Percentiles rank a stretch among this genome's conserved stretches.
phyloP scores from a whole-genome alignment of 2,888 invertebrate species.

The Erannis defoliaria region DNA sequence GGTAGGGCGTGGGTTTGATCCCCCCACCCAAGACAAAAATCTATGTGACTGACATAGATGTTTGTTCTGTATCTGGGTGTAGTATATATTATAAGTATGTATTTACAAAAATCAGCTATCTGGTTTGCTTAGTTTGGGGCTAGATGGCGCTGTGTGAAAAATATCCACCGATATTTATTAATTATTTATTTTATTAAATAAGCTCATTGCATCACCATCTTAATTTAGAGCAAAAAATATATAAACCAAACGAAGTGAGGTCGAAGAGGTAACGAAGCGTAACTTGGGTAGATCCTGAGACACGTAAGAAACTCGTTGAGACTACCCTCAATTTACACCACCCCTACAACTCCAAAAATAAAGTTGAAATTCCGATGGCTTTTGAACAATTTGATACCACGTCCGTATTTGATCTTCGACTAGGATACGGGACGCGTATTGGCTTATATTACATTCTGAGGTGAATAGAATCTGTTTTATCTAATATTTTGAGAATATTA shows the following conservation, averaged over 20 bases:
- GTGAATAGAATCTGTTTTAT: constrained; percentile 47
- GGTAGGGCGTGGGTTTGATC: too few relatives aligned
- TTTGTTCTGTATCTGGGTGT: too few relatives aligned
- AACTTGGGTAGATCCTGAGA: constrained; percentile 61
- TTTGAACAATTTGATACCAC: constrained; percentile 34
- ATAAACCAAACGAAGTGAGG: constrained; percentile 47
- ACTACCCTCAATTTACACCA: constrained; percentile 38
- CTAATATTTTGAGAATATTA: constrained; percentile 32
- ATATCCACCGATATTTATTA: too few relatives aligned
- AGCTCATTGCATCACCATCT: constrained; percentile 29
- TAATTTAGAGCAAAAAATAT: constrained; percentile 52
- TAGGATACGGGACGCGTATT: constrained; percentile 56
- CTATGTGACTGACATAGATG: too few relatives aligned
- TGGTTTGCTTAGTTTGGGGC: too few relatives aligned
- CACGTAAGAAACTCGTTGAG: constrained; percentile 52
- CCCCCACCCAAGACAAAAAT: too few relatives aligned
- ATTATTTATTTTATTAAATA: too few relatives aligned
- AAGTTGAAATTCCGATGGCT: constrained; percentile 43
- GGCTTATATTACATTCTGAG: constrained; percentile 55
- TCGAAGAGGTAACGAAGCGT: constrained; percentile 63
- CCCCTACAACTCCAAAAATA: constrained; percentile 45
- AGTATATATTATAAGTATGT: too few relatives aligned
- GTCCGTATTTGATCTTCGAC: constrained; percentile 56
- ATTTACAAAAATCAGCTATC: too few relatives aligned
- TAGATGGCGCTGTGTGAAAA: too few relatives aligned